Evolutionary conservation across 2,797 vertebrate genomes (phyloP).

Genomic region (Coreius guichenoti): DNA sequence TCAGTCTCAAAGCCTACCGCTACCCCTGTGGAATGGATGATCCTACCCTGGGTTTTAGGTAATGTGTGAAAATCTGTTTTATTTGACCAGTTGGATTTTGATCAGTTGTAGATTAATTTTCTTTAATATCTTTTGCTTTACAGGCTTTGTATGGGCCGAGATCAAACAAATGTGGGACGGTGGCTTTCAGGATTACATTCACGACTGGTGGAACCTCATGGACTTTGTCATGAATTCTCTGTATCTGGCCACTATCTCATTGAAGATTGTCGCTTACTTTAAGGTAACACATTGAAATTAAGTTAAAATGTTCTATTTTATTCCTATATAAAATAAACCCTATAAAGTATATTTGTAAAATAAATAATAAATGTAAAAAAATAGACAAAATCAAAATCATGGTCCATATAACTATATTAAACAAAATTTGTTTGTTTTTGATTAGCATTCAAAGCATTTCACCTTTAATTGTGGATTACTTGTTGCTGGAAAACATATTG

Average conservation of each 20-base stretch:
- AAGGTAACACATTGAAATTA: conserved; percentile 80
- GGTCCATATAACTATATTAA: neutral
- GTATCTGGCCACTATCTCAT: conserved; percentile 96
- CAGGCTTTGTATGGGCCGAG: conserved; percentile 99
- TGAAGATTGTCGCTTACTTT: conserved; percentile 94
- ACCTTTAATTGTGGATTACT: neutral
- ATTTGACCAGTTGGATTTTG: neutral
- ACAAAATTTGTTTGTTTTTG: neutral
- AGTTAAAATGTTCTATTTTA: neutral
- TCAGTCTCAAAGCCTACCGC: conserved; percentile 79
- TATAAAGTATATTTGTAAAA: neutral
- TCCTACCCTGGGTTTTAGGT: conserved; percentile 92
- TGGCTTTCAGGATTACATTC: conserved; percentile 96
- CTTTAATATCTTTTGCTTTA: conserved; percentile 29
- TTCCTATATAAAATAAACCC: neutral
- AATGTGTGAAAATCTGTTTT: conserved; percentile 48
- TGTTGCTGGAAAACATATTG: neutral
- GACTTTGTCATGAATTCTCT: conserved; percentile 99
- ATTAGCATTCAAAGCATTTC: neutral
- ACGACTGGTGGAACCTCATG: conserved; percentile 99
- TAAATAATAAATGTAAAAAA: neutral
- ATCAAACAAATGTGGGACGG: conserved; percentile 99
- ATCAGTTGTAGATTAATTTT: neutral
- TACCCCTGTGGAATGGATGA: conserved; percentile 98
- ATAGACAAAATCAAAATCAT: neutral